Evolutionary conservation across 2,797 vertebrate species (phyloP).

Genomic region (Avahi laniger): DNA sequence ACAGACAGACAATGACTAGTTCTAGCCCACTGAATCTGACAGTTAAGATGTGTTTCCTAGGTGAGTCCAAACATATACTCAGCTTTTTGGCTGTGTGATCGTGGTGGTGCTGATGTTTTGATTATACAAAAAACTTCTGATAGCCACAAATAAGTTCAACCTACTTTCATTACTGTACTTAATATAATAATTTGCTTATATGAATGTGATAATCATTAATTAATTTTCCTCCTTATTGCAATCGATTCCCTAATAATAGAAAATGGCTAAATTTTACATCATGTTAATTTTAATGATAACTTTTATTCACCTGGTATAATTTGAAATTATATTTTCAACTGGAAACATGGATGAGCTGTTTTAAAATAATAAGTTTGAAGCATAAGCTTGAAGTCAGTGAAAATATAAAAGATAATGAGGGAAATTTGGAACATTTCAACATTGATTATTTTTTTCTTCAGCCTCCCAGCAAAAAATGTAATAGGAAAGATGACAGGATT

Average conservation of each 20-base stretch:
- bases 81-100: background rate
- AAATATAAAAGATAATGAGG: background rate
- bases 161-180: background rate
- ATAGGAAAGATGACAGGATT: background rate
- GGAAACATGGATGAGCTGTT: background rate
- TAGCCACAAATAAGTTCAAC: background rate
- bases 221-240: background rate
- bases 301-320: background rate
- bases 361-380: slow-evolving; percentile 15
- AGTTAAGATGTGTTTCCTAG: background rate
- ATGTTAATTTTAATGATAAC: background rate
- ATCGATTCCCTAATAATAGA: background rate
- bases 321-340: slow-evolving; percentile 47
- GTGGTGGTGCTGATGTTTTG: background rate
- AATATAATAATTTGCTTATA: background rate
- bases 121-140: background rate
- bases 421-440: background rate
- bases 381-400: slow-evolving; percentile 2
- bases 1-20: background rate
- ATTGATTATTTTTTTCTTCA: background rate
- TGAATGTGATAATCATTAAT: background rate
- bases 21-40: background rate
- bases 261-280: background rate
- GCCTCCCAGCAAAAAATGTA: background rate
- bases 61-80: background rate